Conservation (phyloP, 2,113 vertebrate species). For the Parus major region DNA sequence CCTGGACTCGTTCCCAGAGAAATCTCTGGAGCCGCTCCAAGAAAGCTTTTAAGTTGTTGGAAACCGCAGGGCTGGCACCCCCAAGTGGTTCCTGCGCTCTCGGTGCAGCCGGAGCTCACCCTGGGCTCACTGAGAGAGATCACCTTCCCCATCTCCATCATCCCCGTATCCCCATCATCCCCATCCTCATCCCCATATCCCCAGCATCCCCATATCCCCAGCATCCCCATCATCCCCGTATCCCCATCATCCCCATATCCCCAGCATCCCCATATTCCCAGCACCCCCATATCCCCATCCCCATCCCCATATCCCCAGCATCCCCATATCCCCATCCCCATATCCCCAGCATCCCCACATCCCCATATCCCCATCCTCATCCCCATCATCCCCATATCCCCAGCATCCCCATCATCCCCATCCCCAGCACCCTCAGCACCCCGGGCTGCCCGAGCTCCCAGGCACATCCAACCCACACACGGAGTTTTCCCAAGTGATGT, state of each 20-base stretch:
- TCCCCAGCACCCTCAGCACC: accelerated
- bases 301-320: too few relatives aligned
- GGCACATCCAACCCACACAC: accelerated
- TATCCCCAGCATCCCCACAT: too few relatives aligned
- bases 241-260: neutral
- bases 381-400: too few relatives aligned
- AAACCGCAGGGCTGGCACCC: conserved; percentile 50
- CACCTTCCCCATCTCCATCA: too few relatives aligned
- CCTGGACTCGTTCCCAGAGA: neutral
- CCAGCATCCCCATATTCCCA: too few relatives aligned
- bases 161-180: too few relatives aligned
- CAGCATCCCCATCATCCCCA: accelerated
- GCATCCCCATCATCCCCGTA: too few relatives aligned
- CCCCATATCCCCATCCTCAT: too few relatives aligned
- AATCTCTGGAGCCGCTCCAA: conserved; percentile 7
- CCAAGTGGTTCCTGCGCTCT: neutral
- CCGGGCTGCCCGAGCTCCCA: accelerated
- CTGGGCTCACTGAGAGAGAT: accelerated
- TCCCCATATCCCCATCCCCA: too few relatives aligned
- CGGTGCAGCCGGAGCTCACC: neutral
- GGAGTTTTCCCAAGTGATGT: accelerated
- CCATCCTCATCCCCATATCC: neutral
- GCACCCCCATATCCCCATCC: too few relatives aligned
- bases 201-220: too few relatives aligned
- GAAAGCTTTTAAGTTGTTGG: neutral